Evolutionary conservation across 2,797 vertebrate species (phyloP), one percentile per base, ranked within the genome.

Genomic region (Cuniculus paca): DNA sequence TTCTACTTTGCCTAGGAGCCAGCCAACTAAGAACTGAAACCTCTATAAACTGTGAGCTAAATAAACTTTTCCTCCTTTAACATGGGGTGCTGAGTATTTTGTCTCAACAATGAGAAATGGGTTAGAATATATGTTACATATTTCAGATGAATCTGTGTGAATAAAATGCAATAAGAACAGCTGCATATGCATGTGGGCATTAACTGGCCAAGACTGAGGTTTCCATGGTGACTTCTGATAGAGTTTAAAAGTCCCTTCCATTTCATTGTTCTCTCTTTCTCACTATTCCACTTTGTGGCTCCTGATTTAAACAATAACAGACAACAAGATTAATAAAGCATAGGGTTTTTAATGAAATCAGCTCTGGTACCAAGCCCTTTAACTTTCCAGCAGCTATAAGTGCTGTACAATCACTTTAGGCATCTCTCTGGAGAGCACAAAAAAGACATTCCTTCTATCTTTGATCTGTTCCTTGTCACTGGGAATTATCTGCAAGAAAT

Each of bases 381-480:
- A 88, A 89, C 56, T 93, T 92, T 94, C 77, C 81, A 88, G 82
- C 48, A 94, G 26, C 81, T 90, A 0, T 74, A 91, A 93, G 72
- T 75, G 68, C 61, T 42, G 7, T 12, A 48, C 31, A 77, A 36
- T 91, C 81, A 93, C 75, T 95, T 78, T 80, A 22, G 17, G 24
- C 54, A 63, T 91, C 22, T 91, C 91, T 91, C 72, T 6, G 1
- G 91, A 91, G 86, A 96, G n/a, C 54, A 58, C 6, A 79, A 58
- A 77, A 77, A 89, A 96, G 81, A 42, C n/a, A 16, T 93, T 83
- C 28, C 11, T 96, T 95, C 85, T 84, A 16, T 75, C 90, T 94
- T 88, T 93, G 91, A 95, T 93, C 91, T 96, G 42, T 91, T 94
- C 91, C 65, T 97, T 95, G 77, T 97, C 81, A 84, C 48, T 93